Percentiles rank a stretch among this genome's conserved stretches.
These are phyloP conservation scores for Thomomys bottae DNA, from an alignment of 2,113 vertebrate genomes.

Conservation along the genomic window DNA sequence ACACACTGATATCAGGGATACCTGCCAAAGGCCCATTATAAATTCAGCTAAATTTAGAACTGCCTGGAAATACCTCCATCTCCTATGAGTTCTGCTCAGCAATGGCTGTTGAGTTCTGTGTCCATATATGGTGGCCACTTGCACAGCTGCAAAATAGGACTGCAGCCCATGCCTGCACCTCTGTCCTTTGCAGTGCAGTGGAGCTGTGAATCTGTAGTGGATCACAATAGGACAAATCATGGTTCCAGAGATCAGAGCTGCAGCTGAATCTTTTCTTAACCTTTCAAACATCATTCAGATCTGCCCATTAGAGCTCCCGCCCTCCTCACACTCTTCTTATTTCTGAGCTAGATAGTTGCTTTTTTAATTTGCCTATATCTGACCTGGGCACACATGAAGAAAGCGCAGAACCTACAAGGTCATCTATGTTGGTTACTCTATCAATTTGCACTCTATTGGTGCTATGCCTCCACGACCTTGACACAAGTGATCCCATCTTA, in stretches of 20 bases:
- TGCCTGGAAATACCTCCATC: constrained; percentile 20
- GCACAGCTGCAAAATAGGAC: neutral
- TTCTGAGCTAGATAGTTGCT: neutral
- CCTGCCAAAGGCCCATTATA: neutral
- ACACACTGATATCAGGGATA: neutral
- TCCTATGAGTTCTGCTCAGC: constrained; percentile 7
- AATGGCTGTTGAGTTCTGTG: neutral
- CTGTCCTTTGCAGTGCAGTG: neutral
- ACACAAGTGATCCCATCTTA: neutral
- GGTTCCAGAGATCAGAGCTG: neutral
- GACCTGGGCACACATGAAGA: neutral
- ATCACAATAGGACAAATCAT: neutral
- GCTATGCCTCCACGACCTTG: neutral
- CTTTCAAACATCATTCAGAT: neutral
- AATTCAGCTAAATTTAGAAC: constrained; percentile 44
- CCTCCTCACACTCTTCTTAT: neutral
- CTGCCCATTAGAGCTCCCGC: neutral
- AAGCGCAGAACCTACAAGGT: neutral
- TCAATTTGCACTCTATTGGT: neutral
- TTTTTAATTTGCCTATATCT: neutral
- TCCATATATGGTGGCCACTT: neutral
- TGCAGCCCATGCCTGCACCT: neutral
- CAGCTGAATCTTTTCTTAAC: neutral
- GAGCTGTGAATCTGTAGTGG: neutral
- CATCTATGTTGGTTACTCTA: neutral